Evolutionary conservation across 2,113 vertebrate species (phyloP).

Genomic region (Scalopus aquaticus): DNA sequence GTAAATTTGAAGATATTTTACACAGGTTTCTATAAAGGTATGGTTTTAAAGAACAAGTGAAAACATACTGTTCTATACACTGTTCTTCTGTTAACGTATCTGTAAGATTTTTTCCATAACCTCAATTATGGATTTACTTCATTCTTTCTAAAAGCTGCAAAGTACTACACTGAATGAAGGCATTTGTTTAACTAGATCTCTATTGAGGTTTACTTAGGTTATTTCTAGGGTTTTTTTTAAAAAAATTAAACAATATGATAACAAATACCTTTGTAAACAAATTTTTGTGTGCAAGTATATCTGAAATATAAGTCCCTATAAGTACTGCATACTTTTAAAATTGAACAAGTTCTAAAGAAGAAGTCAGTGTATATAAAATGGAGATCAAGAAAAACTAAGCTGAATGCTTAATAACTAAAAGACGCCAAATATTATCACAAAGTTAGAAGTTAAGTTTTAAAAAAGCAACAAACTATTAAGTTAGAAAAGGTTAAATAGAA

Average conservation of each 20-base stretch:
- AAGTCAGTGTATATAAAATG: conserved; percentile 7
- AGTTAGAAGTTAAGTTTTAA: conserved; percentile 45
- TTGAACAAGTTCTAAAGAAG: conserved; percentile 45
- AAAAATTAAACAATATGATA: conserved; percentile 27
- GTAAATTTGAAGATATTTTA: conserved; percentile 8
- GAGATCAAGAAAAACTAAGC: background rate
- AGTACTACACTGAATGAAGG: background rate
- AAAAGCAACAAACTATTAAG: conserved; percentile 50
- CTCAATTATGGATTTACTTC: background rate
- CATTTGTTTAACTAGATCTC: background rate
- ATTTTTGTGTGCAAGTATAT: conserved; percentile 1
- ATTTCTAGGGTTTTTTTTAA: background rate
- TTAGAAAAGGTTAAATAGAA: conserved; percentile 4
- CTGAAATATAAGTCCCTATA: conserved; percentile 19
- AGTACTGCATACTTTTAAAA: background rate
- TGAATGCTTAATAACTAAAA: conserved; percentile 43
- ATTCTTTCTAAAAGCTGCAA: background rate
- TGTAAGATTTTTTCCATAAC: background rate
- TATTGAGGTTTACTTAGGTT: background rate
- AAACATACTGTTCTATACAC: background rate
- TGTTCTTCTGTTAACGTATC: conserved; percentile 38
- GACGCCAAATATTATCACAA: background rate
- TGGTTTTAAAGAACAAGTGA: conserved; percentile 25
- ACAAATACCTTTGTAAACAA: background rate
- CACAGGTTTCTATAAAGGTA: background rate